Conservation (phyloP, 2,888 invertebrate species). For the Myopa testacea region DNA sequence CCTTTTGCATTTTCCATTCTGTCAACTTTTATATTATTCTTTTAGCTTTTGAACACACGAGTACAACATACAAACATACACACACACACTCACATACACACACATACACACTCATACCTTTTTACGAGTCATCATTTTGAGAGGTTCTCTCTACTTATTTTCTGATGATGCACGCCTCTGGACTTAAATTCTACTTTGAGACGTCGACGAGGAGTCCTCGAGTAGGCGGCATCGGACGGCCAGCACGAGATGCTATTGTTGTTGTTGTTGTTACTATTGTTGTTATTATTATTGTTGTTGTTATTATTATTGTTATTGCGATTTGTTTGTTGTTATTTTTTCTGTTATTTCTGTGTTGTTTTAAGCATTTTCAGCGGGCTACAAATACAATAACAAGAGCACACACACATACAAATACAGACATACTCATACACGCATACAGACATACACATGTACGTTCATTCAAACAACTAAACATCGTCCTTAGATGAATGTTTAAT, state of each 20-base stretch:
- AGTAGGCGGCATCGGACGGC: conserved; percentile 39
- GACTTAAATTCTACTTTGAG: conserved; percentile 45
- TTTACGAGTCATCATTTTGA: conserved; percentile 37
- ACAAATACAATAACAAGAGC: not conserved
- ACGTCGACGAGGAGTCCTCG: conserved; percentile 8
- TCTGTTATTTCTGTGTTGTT: conserved; percentile 5
- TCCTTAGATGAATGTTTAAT: conserved; percentile 42
- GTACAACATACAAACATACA: not conserved
- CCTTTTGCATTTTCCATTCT: conserved; percentile 43
- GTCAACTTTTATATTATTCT: conserved; percentile 46
- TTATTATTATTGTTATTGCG: conserved; percentile 5
- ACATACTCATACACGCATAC: not conserved
- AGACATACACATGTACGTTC: not conserved
- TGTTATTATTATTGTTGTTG: conserved; percentile 17
- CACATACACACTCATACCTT: conserved; percentile 9
- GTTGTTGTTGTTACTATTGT: conserved; percentile 18
- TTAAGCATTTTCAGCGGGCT: conserved; percentile 9
- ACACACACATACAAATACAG: not conserved
- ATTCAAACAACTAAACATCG: conserved; percentile 28
- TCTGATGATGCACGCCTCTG: conserved; percentile 46
- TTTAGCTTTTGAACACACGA: conserved; percentile 41
- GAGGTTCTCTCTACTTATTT: conserved; percentile 42
- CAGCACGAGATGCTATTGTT: conserved; percentile 1
- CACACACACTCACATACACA: conserved; percentile 21
- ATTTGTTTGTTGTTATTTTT: conserved; percentile 8